These are phyloP conservation scores for Chionis minor DNA, from an alignment of 2,113 vertebrate genomes.

Conservation along the genomic window DNA sequence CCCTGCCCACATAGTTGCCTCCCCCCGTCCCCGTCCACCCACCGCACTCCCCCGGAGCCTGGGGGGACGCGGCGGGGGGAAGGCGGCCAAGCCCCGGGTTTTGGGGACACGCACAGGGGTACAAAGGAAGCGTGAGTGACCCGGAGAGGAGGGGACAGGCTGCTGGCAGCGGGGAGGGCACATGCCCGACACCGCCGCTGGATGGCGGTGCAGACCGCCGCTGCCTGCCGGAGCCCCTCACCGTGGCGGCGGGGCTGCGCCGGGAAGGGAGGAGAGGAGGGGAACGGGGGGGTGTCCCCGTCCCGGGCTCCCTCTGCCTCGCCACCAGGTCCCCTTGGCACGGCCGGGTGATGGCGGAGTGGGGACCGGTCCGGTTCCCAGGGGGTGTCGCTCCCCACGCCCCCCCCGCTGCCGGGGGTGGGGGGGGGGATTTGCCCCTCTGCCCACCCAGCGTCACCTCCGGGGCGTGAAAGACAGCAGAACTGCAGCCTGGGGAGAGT, in stretches of 20 bases:
- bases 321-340: background rate
- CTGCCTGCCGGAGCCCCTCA: background rate
- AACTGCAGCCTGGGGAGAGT: background rate
- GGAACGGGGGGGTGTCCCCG: too few relatives aligned
- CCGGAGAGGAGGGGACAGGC: rapidly evolving
- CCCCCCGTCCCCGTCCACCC: background rate
- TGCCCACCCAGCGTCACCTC: background rate
- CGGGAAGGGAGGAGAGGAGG: too few relatives aligned
- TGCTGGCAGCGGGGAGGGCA: background rate
- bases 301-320: background rate
- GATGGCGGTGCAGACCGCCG: conserved; percentile 69
- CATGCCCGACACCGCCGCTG: conserved; percentile 42
- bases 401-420: background rate
- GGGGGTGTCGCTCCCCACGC: rapidly evolving
- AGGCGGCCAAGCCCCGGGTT: rapidly evolving
- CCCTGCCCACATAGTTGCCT: background rate
- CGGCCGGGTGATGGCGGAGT: background rate
- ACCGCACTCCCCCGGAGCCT: background rate
- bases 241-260: background rate
- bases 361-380: background rate
- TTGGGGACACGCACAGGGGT: background rate
- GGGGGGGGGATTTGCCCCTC: background rate
- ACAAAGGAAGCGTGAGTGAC: background rate
- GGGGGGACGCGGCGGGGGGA: background rate
- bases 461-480: background rate